Evolutionary conservation across 2,888 invertebrate species (phyloP).

Genomic region (Lepidocyrtinus sp.): DNA sequence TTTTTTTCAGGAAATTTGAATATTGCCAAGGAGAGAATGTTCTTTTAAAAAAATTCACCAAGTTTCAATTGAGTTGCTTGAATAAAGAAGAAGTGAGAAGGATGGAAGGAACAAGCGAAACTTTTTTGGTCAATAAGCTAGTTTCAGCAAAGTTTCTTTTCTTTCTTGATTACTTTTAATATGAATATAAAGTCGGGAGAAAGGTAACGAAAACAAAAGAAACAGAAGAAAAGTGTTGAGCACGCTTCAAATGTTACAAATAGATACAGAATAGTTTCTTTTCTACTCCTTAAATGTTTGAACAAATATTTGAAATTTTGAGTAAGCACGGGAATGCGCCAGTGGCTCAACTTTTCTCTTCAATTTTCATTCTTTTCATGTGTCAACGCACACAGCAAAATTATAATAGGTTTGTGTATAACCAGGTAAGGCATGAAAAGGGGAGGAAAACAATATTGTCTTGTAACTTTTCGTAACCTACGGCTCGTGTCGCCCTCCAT

Average conservation of each 20-base stretch:
- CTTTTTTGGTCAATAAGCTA: conserved; percentile 16
- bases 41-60: conserved; percentile 8
- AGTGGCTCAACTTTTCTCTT: not conserved
- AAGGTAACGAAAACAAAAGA: not conserved
- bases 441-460: not conserved
- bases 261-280: conserved; percentile 32
- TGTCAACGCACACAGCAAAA: conserved; percentile 1
- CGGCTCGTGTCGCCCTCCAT: not conserved
- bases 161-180: conserved; percentile 29
- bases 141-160: conserved; percentile 19
- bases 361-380: conserved; percentile 12
- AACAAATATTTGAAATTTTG: conserved; percentile 53
- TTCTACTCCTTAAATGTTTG: conserved; percentile 40
- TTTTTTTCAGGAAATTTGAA: no score
- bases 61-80: conserved; percentile 12
- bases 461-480: not conserved
- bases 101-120: not conserved
- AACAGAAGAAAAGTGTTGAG: conserved; percentile 17
- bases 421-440: conserved; percentile 12
- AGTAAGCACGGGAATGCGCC: not conserved
- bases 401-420: conserved; percentile 4
- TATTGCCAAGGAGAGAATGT: no score
- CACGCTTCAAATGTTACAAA: conserved; percentile 30
- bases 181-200: conserved; percentile 16
- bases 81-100: not conserved